Evolutionary conservation across 2,113 vertebrate genomes (phyloP), one percentile per base, ranked within the genome.

Genomic region (Cyphomyrus plagiostoma): DNA sequence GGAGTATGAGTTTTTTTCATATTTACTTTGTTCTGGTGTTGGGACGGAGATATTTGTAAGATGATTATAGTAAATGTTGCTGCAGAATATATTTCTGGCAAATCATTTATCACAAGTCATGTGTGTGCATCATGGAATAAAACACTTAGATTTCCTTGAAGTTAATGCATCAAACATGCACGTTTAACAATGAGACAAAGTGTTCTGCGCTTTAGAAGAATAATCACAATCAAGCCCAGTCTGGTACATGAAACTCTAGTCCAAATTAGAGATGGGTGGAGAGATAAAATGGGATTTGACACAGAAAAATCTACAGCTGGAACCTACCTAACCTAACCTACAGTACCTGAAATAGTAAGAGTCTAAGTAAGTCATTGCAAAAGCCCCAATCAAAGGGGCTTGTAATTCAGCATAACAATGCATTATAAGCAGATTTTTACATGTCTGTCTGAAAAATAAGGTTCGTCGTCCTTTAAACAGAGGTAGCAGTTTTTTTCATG

Each of bases 11-110:
- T 26, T 50, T 86, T 86, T 50, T 86, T 26, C n/a, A 13, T 49
- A 26, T 86, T 86, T 86, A 86, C 46, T 86, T 86, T 49, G 83
- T 30, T 86, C 48, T 48, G 83, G 23, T 86, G 48, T 50, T 15
- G 83, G 15, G 83, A 26, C 23, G 48, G 46, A 50, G 48, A 26
- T 4, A 42, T 23, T 21, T 0, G 49, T 30, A 15, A 48, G 10
- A 4, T 86, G 83, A 86, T 86, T 46, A 50, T 49, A 48, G 21
- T 30, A 85, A 84, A 84, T 48, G 82, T 21, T 0, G 15, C 82
- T 84, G 82, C 15, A 84, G 62, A 30, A 70, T 80, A 39, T 80
- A 39, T 39, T 39, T 80, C 35, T 80, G 35, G 74, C 74, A 80
- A 80, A 80, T 35, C 74, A 80, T 80, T 80, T 42, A 15, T 39